Percentiles rank a stretch among this genome's conserved stretches.
phyloP scores from a whole-genome alignment of 2,113 vertebrate species.

The Desmodus rotundus region DNA sequence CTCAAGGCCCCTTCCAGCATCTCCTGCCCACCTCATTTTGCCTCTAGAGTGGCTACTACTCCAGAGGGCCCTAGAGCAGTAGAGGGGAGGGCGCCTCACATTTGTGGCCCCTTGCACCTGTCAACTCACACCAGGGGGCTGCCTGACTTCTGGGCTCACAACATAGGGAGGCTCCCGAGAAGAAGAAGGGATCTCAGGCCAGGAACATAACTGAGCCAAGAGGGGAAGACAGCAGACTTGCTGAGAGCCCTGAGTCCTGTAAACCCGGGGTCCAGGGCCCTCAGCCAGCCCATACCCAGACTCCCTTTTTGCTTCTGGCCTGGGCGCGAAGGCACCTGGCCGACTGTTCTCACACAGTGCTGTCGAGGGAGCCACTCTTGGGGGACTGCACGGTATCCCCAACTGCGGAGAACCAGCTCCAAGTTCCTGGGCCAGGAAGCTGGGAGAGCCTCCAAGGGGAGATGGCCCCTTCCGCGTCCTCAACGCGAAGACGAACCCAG shows the following conservation, averaged over 20 bases:
- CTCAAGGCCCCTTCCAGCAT: not conserved
- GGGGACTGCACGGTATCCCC: too few relatives aligned
- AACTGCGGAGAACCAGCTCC: too few relatives aligned
- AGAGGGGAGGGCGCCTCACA: not conserved
- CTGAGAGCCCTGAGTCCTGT: not conserved
- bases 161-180: not conserved
- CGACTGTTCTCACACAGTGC: conserved; percentile 83
- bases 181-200: not conserved
- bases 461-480: not conserved
- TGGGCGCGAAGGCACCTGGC: not conserved
- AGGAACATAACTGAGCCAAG: not conserved
- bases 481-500: not conserved
- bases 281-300: conserved; percentile 73
- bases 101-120: not conserved
- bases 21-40: too few relatives aligned
- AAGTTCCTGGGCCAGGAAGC: too few relatives aligned
- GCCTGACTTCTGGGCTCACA: not conserved
- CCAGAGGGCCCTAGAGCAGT: not conserved
- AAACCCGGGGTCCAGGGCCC: too few relatives aligned
- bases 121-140: not conserved
- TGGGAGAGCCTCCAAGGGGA: not conserved
- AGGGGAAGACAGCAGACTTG: not conserved
- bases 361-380: conserved; percentile 35
- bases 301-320: conserved; percentile 52
- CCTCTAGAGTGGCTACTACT: not conserved